Evolutionary conservation across 2,888 invertebrate genomes (phyloP), one percentile per base, ranked within the genome.

Genomic region (Minunthozetes semirufus): DNA sequence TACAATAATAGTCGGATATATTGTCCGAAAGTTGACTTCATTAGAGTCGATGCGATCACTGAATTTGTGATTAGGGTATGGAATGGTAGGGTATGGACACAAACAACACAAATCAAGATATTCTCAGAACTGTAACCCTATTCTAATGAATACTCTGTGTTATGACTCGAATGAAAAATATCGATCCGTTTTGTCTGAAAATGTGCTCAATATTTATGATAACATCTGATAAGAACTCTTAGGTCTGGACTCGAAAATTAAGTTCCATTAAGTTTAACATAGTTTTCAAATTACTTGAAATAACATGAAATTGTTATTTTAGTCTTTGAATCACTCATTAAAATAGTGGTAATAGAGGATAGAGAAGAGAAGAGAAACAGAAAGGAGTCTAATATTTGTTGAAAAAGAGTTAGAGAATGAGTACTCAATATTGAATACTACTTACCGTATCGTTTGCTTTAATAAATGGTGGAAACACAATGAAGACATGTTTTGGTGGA

Each of bases 391-490:
- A 17, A 29, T 53, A 11, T 11, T 19, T 53, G 11, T n/a, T n/a
- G n/a, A n/a, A 22, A 38, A 33, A 17, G 19, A 33, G 17, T 25
- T 61, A 38, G 63, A 2, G 19, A 38, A 63, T 8, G 33, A 63
- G 29, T 29, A 63, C n/a, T n/a, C n/a, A n/a, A n/a, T n/a, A n/a
- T n/a, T n/a, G 53, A 53, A 19, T 4, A 29, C 22, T 70, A 73
- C 74, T 74, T 19, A 74, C 74, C 17, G 74, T 74, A 74, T 74
- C 74, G 50, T 74, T 74, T 19, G 68, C 74, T 46, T 68, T 74
- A 74, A 74, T 74, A 70, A 74, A 74, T 70, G 66, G 50, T 33
- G 74, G 74, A 74, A 74, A 66, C 66, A 70, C 68, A 70, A 74
- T 74, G 68, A 50, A 68, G 66, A 74, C 68, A 15, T 50, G 70